Conservation (phyloP, 2,113 vertebrate species). For the Morone saxatilis region DNA sequence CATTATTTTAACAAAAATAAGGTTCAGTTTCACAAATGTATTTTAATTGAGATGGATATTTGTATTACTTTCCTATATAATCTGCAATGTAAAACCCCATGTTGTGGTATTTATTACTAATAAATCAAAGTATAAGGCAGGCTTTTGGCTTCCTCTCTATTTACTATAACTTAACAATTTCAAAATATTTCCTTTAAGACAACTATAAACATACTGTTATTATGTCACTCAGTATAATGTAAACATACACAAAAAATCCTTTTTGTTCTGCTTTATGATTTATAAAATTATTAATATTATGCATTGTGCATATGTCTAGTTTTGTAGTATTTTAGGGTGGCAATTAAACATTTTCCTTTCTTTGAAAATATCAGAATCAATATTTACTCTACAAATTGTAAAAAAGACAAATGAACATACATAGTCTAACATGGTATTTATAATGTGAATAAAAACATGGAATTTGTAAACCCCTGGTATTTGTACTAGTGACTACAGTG, state of each 20-base stretch:
- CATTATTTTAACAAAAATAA: not conserved
- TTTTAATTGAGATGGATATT: not conserved
- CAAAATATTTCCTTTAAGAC: not conserved
- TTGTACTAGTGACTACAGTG: not conserved
- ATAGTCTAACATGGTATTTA: not conserved
- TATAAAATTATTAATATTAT: too few relatives aligned
- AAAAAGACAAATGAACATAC: not conserved
- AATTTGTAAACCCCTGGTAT: not conserved
- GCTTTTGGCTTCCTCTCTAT: not conserved
- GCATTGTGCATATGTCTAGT: too few relatives aligned
- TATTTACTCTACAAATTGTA: not conserved
- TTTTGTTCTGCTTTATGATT: not conserved
- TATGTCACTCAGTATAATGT: not conserved
- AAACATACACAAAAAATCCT: not conserved
- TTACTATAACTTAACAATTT: not conserved
- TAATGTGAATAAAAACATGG: not conserved
- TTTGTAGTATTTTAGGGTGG: too few relatives aligned
- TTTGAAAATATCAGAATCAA: too few relatives aligned
- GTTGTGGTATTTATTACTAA: slow-evolving; percentile 28
- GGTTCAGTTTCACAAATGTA: not conserved
- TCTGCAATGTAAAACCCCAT: not conserved
- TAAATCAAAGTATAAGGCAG: slow-evolving; percentile 6
- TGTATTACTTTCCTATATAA: not conserved
- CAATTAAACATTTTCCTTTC: too few relatives aligned
- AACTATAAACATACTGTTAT: not conserved